A percentile compares a stretch with the other conserved stretches of the same genome.
Conservation (phyloP, 2,888 invertebrate genomes). For the Gisinianus flammeolus region DNA sequence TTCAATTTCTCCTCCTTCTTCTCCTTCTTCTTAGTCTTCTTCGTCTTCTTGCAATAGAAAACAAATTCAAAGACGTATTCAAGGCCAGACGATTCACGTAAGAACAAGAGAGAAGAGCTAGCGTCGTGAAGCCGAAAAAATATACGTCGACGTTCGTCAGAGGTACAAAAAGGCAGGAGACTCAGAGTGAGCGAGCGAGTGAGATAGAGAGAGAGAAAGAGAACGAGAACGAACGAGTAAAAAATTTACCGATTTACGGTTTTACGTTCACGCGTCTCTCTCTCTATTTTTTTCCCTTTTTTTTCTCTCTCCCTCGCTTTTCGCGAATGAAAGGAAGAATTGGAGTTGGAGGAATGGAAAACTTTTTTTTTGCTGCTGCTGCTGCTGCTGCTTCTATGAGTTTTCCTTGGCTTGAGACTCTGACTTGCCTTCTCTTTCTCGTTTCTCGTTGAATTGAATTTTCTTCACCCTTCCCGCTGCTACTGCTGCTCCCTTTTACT, state of each 20-base stretch:
- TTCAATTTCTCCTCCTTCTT: too few relatives aligned
- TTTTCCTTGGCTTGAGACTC: neutral
- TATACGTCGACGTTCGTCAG: too few relatives aligned
- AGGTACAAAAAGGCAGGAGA: neutral
- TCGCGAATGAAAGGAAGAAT: neutral
- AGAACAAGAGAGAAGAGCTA: neutral
- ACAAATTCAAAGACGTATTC: neutral
- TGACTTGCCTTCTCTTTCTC: neutral
- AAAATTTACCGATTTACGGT: neutral
- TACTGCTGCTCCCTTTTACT: too few relatives aligned
- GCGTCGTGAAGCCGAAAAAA: too few relatives aligned
- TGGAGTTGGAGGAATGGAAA: neutral
- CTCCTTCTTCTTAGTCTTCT: neutral
- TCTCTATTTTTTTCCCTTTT: neutral
- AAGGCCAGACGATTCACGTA: neutral
- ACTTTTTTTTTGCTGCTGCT: neutral
- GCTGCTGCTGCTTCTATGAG: neutral
- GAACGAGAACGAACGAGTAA: neutral
- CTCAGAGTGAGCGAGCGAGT: neutral
- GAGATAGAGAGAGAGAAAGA: neutral
- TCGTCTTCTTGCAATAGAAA: too few relatives aligned
- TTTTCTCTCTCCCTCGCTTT: neutral
- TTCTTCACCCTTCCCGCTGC: neutral
- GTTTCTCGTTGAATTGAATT: neutral
- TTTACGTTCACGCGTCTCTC: neutral